Evolutionary conservation across 2,113 vertebrate genomes (phyloP), one percentile per base, ranked within the genome.

Genomic region (Haemorhous mexicanus): DNA sequence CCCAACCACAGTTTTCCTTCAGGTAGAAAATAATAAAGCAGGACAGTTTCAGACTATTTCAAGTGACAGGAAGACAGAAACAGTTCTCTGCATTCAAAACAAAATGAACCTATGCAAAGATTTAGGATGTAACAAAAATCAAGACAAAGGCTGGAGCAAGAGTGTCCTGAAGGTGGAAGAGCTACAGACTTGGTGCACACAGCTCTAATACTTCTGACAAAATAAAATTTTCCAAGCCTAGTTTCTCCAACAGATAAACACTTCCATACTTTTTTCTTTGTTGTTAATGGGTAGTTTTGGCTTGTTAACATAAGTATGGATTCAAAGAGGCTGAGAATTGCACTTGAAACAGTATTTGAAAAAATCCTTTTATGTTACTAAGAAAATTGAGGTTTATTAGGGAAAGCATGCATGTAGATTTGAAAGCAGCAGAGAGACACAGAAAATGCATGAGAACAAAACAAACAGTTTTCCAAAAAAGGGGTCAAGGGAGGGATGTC

Each of bases 301-400:
- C 41, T 84, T 49, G 26, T 75, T 59, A 84, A 49, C 3, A 0
- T 49, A 76, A 72, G 10, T 20, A 63, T 5, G 35, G 46, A 74
- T 93, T 88, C 77, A 10, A 77, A 74, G 87, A 89, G 37, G 16
- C 47, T 70, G 33, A 30, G 55, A 93, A 90, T 9, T 70, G 43
- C 23, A 78, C 44, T 58, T 78, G 32, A 95, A 95, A 90, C 13
- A 27, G 0, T 22, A 90, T 70, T 68, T 84, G 61, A 86, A 70
- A 78, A 92, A 92, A 84, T 78, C 56, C 47, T 86, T 80, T 80
- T 33, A 64, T 0, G 3, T 47, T 78, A 64, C 35, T 75, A 52
- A 77, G 64, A 93, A 88, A 95, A 86, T 17, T n/a, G 53, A 90
- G 35, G 27, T 86, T 94, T 80, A 70, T 70, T 67, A 80, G 27